Conservation (phyloP, 1,140 invertebrate species). For the Goniozus legneri region DNA sequence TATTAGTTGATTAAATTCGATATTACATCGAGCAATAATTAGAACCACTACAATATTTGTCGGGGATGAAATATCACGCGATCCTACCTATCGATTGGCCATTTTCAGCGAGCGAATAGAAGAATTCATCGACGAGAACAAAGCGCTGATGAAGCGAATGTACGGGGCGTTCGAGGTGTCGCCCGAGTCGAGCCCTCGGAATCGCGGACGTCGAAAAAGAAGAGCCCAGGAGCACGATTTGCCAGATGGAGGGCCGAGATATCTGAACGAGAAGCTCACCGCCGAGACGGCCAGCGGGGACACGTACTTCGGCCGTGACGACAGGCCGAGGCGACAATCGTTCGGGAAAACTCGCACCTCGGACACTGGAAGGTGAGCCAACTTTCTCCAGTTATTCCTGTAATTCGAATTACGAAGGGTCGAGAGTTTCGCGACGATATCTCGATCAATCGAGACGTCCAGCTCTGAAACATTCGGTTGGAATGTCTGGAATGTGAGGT, state of each 20-base stretch:
- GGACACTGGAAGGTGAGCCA: constrained; percentile 60
- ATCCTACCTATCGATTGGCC: too few relatives aligned
- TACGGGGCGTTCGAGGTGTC: constrained; percentile 78
- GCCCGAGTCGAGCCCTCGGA: constrained; percentile 50
- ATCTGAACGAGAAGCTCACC: constrained; percentile 18
- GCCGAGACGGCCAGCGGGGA: constrained; percentile 36
- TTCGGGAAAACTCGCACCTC: constrained; percentile 55
- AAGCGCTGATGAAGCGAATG: constrained; percentile 88
- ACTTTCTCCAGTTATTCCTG: too few relatives aligned
- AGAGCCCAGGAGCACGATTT: constrained; percentile 37
- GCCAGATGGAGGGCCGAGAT: constrained; percentile 51
- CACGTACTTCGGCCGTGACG: constrained; percentile 55
- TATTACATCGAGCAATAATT: too few relatives aligned
- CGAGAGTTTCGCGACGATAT: too few relatives aligned
- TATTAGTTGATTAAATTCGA: too few relatives aligned
- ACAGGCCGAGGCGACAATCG: constrained; percentile 56
- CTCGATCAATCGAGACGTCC: too few relatives aligned
- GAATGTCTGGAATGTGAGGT: too few relatives aligned
- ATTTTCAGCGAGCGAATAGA: constrained; percentile 83
- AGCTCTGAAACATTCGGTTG: too few relatives aligned
- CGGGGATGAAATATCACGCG: too few relatives aligned
- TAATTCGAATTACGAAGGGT: too few relatives aligned
- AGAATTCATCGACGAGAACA: constrained; percentile 89
- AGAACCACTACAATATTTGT: too few relatives aligned
- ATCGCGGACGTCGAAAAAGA: constrained; percentile 35